phyloP scores from a whole-genome alignment of 1,140 invertebrate species.

The Drosophila subpulchrella region DNA sequence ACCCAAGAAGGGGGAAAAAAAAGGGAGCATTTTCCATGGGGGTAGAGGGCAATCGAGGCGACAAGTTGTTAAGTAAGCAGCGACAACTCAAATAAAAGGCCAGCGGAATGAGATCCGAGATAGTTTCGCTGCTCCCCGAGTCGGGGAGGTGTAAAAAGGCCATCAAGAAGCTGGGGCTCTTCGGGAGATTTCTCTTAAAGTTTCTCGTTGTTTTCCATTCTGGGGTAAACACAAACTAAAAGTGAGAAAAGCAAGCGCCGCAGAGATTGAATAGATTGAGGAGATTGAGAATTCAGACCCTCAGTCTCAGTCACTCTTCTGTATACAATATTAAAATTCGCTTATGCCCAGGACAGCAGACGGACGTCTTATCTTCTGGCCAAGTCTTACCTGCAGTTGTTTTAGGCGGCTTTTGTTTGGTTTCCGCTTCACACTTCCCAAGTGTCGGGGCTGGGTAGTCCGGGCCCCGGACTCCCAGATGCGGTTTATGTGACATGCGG shows the following conservation, averaged over 20 bases:
- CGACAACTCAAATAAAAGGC: conserved; percentile 75
- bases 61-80: conserved; percentile 82
- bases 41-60: conserved; percentile 36
- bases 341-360: conserved; percentile 42
- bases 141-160: conserved; percentile 66
- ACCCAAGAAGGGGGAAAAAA: not conserved
- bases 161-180: conserved; percentile 31
- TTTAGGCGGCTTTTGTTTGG: conserved; percentile 81
- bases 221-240: conserved; percentile 42
- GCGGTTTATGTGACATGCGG: conserved; percentile 81
- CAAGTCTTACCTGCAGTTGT: conserved; percentile 71
- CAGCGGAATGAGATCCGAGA: conserved; percentile 20
- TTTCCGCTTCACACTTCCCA: conserved; percentile 81
- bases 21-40: not conserved
- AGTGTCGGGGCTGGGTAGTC: conserved; percentile 4
- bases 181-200: conserved; percentile 50
- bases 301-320: conserved; percentile 1
- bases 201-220: conserved; percentile 17
- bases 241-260: conserved; percentile 72
- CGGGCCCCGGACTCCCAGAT: conserved; percentile 44
- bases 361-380: conserved; percentile 43
- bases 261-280: conserved; percentile 51
- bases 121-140: conserved; percentile 3
- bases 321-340: conserved; percentile 78
- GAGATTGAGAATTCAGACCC: conserved; percentile 1